These are phyloP conservation scores for Oryzias sinensis DNA, from an alignment of 2,797 vertebrate genomes.

Conservation along the genomic window DNA sequence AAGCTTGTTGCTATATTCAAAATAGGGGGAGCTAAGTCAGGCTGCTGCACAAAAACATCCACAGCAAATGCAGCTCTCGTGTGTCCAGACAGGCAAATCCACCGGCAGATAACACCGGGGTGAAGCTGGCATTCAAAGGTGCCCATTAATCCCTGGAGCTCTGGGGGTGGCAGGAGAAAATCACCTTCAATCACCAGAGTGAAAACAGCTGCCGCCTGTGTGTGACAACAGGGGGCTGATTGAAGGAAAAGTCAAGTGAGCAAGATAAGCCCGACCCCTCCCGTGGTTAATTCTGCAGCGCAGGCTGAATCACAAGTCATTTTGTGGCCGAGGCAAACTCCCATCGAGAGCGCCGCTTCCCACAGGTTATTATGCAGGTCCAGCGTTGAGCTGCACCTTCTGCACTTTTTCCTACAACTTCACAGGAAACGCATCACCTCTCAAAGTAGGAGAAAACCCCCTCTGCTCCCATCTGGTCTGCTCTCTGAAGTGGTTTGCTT, in stretches of 20 bases:
- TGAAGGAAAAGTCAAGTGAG: constrained; percentile 20
- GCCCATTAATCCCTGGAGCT: constrained; percentile 44
- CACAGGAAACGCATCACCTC: no score
- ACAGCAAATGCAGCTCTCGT: constrained; percentile 10
- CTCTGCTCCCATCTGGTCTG: constrained; percentile 14
- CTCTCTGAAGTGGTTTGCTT: constrained; percentile 13
- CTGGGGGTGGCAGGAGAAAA: constrained; percentile 19
- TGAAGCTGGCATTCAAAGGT: constrained; percentile 24
- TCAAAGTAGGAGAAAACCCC: constrained; percentile 18
- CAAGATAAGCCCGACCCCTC: constrained; percentile 6
- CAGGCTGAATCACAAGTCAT: constrained; percentile 1
- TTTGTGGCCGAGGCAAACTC: not conserved
- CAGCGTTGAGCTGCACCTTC: constrained; percentile 2
- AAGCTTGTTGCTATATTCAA: constrained; percentile 49
- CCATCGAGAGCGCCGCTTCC: constrained; percentile 9
- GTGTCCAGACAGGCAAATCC: constrained; percentile 28
- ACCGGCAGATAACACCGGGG: constrained; percentile 15
- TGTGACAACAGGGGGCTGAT: constrained; percentile 7
- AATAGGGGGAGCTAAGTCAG: constrained; percentile 37
- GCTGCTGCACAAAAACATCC: constrained; percentile 6
- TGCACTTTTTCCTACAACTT: no score
- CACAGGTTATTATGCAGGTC: not conserved
- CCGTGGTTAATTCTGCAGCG: constrained; percentile 16
- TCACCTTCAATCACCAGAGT: constrained; percentile 37
- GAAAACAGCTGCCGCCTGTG: constrained; percentile 22